These are phyloP conservation scores for Guaruba guarouba DNA, from an alignment of 2,113 vertebrate species.

Conservation along the genomic window DNA sequence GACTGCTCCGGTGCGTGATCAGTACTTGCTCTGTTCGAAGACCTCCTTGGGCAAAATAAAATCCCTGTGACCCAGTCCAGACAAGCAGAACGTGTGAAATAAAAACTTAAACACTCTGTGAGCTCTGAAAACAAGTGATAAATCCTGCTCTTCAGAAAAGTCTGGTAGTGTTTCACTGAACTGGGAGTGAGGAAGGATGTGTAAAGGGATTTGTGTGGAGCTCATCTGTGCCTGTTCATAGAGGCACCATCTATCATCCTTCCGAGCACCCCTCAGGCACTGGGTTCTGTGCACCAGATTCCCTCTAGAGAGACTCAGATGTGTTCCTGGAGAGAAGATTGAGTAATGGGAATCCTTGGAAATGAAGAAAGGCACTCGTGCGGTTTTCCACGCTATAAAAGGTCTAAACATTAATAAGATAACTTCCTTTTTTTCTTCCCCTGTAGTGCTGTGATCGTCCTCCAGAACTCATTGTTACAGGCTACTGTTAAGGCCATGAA, in stretches of 20 bases:
- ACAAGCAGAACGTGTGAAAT: background rate
- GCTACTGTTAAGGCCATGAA: background rate
- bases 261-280: background rate
- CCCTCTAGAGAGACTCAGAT: background rate
- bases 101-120: background rate
- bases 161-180: background rate
- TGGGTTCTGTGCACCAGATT: background rate
- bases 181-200: background rate
- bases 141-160: background rate
- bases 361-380: background rate
- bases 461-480: background rate
- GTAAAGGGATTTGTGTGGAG: background rate
- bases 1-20: background rate
- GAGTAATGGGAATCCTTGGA: constrained; percentile 23
- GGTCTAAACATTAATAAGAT: constrained; percentile 13
- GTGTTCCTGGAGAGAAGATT: background rate
- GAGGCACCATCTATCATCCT: background rate
- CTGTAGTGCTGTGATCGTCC: background rate
- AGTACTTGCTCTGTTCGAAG: background rate
- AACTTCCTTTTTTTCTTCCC: background rate
- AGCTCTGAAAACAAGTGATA: background rate
- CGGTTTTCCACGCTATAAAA: background rate
- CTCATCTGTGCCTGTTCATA: background rate
- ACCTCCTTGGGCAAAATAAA: background rate
- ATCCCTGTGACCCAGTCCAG: background rate